These are phyloP conservation scores for Melanotus villosus DNA, from an alignment of 2,888 invertebrate species.

Conservation along the genomic window DNA sequence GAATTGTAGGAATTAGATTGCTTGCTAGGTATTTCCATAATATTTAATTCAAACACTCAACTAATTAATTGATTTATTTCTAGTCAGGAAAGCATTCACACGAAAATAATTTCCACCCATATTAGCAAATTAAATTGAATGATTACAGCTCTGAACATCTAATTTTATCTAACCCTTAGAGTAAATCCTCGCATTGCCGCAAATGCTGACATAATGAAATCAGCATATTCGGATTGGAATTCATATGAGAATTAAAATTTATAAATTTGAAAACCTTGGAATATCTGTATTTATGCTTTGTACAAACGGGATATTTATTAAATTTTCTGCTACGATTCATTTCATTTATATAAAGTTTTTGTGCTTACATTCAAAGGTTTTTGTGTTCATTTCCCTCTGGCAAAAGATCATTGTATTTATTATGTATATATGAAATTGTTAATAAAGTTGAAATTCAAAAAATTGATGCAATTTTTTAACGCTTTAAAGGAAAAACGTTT, in stretches of 20 bases:
- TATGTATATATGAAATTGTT: too few species aligned
- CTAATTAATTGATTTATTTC: conserved; percentile 6
- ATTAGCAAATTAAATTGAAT: conserved; percentile 18
- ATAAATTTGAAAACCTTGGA: neutral
- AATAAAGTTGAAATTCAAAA: too few species aligned
- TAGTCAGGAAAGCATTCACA: neutral
- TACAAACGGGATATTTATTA: too few species aligned
- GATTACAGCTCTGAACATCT: conserved; percentile 7
- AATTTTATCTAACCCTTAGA: conserved; percentile 12
- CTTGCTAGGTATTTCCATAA: neutral
- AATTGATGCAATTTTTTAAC: too few species aligned
- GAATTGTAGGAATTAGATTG: neutral
- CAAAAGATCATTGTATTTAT: too few species aligned
- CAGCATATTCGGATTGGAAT: conserved; percentile 4
- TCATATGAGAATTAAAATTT: neutral
- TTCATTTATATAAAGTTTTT: too few species aligned
- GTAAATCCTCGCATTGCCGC: conserved; percentile 1
- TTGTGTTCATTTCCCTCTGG: too few species aligned
- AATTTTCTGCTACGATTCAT: too few species aligned
- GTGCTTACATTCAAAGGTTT: too few species aligned
- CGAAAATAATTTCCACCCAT: conserved; percentile 8
- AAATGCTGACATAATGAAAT: conserved; percentile 12
- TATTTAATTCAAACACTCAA: neutral
- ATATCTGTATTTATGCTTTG: neutral
- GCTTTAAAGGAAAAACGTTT: too few species aligned